These are phyloP conservation scores for Talpa occidentalis DNA, from an alignment of 2,113 vertebrate genomes.

Conservation along the genomic window DNA sequence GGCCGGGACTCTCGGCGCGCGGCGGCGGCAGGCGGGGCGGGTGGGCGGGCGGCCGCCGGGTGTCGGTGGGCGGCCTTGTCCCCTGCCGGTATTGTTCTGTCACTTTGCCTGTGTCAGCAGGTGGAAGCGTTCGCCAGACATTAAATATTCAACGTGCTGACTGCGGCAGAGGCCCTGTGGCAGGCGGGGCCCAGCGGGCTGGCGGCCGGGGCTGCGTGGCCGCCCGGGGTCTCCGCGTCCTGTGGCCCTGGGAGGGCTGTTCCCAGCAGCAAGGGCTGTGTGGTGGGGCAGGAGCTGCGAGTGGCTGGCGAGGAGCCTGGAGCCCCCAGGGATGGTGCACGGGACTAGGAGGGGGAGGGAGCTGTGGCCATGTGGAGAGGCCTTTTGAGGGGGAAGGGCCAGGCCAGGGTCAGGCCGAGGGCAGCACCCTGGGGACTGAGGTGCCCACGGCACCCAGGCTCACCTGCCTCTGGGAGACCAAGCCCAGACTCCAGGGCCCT, in stretches of 20 bases:
- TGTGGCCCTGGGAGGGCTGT: too few relatives aligned
- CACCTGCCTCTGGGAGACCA: background rate
- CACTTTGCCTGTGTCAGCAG: conserved; percentile 99
- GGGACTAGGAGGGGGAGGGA: too few relatives aligned
- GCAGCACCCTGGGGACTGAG: background rate
- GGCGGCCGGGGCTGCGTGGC: background rate
- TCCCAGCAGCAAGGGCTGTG: too few relatives aligned
- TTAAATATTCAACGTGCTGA: conserved; percentile 99
- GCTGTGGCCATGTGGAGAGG: accelerated
- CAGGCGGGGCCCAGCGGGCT: conserved; percentile 80
- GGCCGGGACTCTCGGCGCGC: conserved; percentile 86
- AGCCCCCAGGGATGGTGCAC: too few relatives aligned
- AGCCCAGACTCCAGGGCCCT: background rate
- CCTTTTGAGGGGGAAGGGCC: too few relatives aligned
- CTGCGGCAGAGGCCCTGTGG: conserved; percentile 91
- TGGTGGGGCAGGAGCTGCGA: too few relatives aligned
- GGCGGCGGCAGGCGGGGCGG: background rate
- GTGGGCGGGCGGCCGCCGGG: conserved; percentile 80
- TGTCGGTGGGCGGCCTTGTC: conserved; percentile 89
- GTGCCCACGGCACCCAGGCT: background rate
- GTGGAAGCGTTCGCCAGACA: conserved; percentile 98
- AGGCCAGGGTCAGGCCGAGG: background rate
- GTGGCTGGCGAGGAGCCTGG: too few relatives aligned
- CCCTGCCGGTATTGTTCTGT: conserved; percentile 95
- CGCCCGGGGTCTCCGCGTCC: background rate